Conservation (phyloP, 2,888 invertebrate species). For the Priocnemis perturbator region DNA sequence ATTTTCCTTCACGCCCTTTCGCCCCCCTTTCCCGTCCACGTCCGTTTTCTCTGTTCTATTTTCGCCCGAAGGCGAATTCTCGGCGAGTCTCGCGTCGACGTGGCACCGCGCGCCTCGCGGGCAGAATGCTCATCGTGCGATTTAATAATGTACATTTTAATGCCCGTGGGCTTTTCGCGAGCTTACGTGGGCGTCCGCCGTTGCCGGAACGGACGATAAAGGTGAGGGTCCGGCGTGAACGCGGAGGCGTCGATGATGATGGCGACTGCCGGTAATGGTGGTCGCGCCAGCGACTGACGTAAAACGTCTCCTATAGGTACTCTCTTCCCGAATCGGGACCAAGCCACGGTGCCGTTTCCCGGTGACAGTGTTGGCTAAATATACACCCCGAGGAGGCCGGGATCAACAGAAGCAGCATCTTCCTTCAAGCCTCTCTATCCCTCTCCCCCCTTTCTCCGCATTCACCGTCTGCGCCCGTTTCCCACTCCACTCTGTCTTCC, state of each 20-base stretch:
- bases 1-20: conserved; percentile 16
- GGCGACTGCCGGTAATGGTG: not conserved
- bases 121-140: not conserved
- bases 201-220: not conserved
- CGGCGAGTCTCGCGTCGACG: conserved; percentile 28
- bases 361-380: conserved; percentile 54
- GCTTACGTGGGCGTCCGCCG: conserved; percentile 1
- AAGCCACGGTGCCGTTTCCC: conserved; percentile 28
- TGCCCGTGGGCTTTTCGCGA: not conserved
- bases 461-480: conserved; percentile 13
- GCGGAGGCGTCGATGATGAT: not conserved
- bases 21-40: not conserved
- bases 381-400: conserved; percentile 37
- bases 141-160: conserved; percentile 24
- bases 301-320: not conserved
- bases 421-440: not conserved
- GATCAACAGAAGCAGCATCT: conserved; percentile 17
- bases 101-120: conserved; percentile 23
- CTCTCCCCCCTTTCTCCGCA: conserved; percentile 14
- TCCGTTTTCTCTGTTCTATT: conserved; percentile 33
- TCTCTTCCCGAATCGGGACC: conserved; percentile 12
- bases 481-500: conserved; percentile 15
- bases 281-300: not conserved
- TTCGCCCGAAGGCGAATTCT: conserved; percentile 39
- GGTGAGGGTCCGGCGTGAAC: not conserved